Evolutionary conservation across 92 coral and sea anemone species (phyloP).

Genomic region (Zoanthus gigantus): DNA sequence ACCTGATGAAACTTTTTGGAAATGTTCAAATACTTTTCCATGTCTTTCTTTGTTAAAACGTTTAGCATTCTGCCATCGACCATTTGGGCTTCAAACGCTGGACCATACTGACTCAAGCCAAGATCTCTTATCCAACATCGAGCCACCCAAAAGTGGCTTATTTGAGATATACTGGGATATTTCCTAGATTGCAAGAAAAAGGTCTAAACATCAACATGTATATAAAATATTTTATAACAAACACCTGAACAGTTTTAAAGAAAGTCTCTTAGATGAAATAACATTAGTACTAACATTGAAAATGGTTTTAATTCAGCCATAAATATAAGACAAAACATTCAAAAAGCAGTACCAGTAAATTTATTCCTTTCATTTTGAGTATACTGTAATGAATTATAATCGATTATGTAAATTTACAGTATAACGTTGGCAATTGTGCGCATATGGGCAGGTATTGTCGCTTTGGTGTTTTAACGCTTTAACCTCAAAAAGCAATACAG

Average conservation of each 20-base stretch:
- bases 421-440: too few relatives aligned
- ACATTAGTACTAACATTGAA: too few relatives aligned
- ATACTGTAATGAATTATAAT: too few relatives aligned
- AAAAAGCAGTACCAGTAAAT: too few relatives aligned
- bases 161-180: slow-evolving; percentile 81
- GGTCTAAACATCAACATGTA: neutral
- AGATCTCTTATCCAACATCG: slow-evolving; percentile 90
- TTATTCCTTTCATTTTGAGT: too few relatives aligned
- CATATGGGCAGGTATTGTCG: too few relatives aligned
- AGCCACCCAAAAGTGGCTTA: slow-evolving; percentile 94
- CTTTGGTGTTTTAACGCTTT: too few relatives aligned
- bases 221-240: neutral
- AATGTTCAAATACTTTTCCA: slow-evolving; percentile 92
- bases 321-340: too few relatives aligned
- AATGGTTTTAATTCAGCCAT: too few relatives aligned
- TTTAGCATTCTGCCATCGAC: slow-evolving; percentile 92
- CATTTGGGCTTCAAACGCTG: slow-evolving; percentile 95
- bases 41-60: slow-evolving; percentile 88
- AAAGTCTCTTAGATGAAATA: too few relatives aligned
- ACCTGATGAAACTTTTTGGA: slow-evolving; percentile 96
- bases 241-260: neutral
- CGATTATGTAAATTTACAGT: too few relatives aligned
- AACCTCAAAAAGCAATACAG: too few relatives aligned
- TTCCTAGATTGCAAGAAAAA: slow-evolving; percentile 61
- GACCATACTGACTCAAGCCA: slow-evolving; percentile 94